Base-by-base conservation (phyloP, 2,113 vertebrate species). In the Osmerus mordax region DNA sequence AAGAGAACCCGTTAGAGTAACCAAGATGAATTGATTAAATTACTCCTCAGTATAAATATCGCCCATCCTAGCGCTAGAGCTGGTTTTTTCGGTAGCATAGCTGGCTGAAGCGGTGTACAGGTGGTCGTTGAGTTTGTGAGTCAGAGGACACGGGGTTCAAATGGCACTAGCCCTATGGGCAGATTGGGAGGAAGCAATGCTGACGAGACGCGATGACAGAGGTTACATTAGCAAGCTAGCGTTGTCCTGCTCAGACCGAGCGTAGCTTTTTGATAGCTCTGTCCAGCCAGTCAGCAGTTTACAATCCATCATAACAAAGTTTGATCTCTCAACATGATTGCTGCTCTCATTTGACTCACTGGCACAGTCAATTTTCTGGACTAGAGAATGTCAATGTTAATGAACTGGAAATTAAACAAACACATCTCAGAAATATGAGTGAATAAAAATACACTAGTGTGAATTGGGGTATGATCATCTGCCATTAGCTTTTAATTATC, bases 221-320 rank as follows among this genome's bases (percentile, higher is more conserved):
- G 7, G 41, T 47, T 47, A 47, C 25, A 28, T 28, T 2, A 8
- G 29, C 62, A 64, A 32, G 16, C 29, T 29, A 19, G 18, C 28
- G 18, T 25, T 15, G 61, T 64, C 28, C 32, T 64, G 29, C 18
- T 25, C 32, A n/a, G 29, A 64, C 14, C 9, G 29, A 8, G 15
- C 16, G 15, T 32, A 8, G 32, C 62, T 3, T 36, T 36, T 18
- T n/a, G 28, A 0, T 29, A 62, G 60, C 60, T 64, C 32, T 28
- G 29, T 64, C 29, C 29, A n/a, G 62, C 28, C 60, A 62, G 21
- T 14, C 18, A 62, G 28, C 16, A 28, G 23, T 28, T 60, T 28
- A 13, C 55, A 51, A 67, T 61, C 65, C 41, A 67, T 74, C 47
- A 52, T 25, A 67, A 74, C 56, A 6, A 67, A 60, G 56, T 74